These are phyloP conservation scores for Pantherophis vulpinus DNA, from an alignment of 2,797 vertebrate species.

Conservation along the genomic window DNA sequence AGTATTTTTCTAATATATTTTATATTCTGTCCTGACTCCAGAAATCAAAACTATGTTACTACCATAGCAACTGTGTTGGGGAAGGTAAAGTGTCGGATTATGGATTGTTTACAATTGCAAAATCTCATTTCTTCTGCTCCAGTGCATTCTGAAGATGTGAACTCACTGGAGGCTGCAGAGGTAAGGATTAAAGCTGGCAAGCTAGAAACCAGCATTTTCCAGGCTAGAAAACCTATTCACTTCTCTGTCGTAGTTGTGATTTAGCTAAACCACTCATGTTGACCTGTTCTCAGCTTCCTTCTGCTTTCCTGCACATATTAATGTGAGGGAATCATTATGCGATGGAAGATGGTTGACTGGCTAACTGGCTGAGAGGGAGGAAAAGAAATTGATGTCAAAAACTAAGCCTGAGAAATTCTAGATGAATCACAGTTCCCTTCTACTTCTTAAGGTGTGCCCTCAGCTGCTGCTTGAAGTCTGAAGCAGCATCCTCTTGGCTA, in stretches of 20 bases:
- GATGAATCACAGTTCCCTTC: neutral
- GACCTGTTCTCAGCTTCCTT: neutral
- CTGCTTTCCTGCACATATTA: neutral
- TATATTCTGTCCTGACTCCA: neutral
- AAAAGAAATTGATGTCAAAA: neutral
- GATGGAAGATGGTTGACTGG: neutral
- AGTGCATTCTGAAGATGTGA: neutral
- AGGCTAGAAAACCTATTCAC: neutral
- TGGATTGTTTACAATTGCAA: neutral
- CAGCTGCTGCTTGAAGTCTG: neutral
- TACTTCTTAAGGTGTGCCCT: neutral
- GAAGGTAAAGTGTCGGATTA: neutral
- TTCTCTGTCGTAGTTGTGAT: neutral
- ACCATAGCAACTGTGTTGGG: neutral
- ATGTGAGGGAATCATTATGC: neutral
- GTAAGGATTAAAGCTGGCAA: neutral
- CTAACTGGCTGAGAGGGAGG: neutral
- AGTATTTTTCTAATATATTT: neutral
- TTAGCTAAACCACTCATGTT: neutral
- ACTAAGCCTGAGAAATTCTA: neutral
- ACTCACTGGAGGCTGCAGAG: neutral
- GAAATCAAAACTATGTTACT: neutral
- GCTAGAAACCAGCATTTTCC: neutral
- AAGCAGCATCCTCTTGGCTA: neutral
- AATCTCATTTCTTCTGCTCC: neutral